Base-by-base conservation (phyloP, 2,797 vertebrate species). In the Sciurus carolinensis region DNA sequence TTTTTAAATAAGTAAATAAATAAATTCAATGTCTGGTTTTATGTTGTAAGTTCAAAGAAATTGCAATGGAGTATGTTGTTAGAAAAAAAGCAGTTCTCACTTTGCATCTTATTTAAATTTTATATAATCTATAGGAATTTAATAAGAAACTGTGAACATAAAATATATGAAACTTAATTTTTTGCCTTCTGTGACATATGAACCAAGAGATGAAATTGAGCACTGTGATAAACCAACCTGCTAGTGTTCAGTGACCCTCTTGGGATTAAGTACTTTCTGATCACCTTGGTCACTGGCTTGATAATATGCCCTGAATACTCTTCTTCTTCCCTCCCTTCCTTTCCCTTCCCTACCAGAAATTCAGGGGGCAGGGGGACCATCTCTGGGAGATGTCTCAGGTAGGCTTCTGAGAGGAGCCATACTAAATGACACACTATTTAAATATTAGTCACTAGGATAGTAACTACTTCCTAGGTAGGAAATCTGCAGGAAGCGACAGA, bases 21-120 rank as follows among this genome's bases (percentile, higher is more conserved):
- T 47, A 47, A 47, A 0, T 44, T 75, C 93, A 93, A 87, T 87
- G 62, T 10, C 71, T 67, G 24, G 18, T 66, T 86, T 81, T 62
- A 91, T 76, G 4, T 50, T 28, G 0, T 73, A 26, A 75, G 6
- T 89, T 36, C 44, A 73, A 89, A 87, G 17, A 93, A 96, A 87
- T 7, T 62, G 6, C 11, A 54, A 66, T 18, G 22, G 22, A 87
- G 7, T 77, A 10, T 89, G 44, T 87, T 88, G 64, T 47, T 94
- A 12, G 30, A 67, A 30, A 57, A 84, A 33, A 28, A 28, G 15
- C 2, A 30, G 44, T 39, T 95, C 33, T 87, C 28, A 81, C 66
- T 94, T 92, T 57, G 30, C 26, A 44, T 90, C 75, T 82, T 75
- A 87, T 89, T 92, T 95, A 94, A 82, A 80, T 17, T 28, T 66